Conservation (phyloP, 2,113 vertebrate species). For the Anthoscopus minutus region DNA sequence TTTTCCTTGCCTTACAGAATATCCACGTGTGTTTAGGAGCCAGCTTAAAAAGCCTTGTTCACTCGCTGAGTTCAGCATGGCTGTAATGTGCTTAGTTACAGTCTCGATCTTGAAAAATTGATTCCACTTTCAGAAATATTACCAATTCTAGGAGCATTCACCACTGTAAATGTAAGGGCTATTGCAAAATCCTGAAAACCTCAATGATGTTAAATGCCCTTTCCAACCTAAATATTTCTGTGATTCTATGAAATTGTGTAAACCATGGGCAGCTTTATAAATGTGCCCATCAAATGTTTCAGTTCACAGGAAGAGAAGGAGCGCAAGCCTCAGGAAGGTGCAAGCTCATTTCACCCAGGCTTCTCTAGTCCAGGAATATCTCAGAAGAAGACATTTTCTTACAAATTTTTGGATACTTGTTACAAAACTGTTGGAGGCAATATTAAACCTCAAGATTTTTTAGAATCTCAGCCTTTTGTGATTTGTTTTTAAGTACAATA, state of each 20-base stretch:
- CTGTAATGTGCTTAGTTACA: constrained; percentile 49
- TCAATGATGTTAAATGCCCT: not conserved
- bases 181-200: not conserved
- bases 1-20: constrained; percentile 29
- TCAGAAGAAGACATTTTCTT: not conserved
- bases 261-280: not conserved
- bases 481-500: not conserved
- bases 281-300: not conserved
- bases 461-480: not conserved
- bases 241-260: not conserved
- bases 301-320: not conserved
- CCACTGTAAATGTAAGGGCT: not conserved
- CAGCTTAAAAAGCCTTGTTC: constrained; percentile 4
- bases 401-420: not conserved
- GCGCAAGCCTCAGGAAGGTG: not conserved
- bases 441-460: not conserved
- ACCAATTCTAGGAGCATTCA: not conserved
- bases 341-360: not conserved
- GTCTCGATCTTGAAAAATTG: constrained; percentile 38
- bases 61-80: constrained; percentile 34
- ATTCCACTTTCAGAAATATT: constrained; percentile 39
- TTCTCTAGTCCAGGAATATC: not conserved
- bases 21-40: constrained; percentile 31
- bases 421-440: not conserved
- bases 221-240: not conserved